Conservation (phyloP, 2,888 invertebrate genomes). For the Exocentrus adspersus region DNA sequence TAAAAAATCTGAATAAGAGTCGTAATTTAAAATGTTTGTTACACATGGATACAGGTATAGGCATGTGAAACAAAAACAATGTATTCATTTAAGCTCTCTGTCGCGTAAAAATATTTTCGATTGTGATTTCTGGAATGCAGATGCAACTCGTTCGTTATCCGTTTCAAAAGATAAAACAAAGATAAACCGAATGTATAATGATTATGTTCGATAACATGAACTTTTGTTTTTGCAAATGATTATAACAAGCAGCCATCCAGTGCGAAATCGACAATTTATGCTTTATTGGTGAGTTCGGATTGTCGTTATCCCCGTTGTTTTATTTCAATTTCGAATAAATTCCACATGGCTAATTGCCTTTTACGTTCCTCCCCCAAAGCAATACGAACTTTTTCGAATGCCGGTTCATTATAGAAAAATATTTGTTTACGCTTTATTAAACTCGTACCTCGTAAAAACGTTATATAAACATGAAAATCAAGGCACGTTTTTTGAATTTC, state of each 20-base stretch:
- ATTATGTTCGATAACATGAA: not conserved
- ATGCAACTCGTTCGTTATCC: not conserved
- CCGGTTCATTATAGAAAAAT: conserved; percentile 30
- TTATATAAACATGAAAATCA: conserved; percentile 33
- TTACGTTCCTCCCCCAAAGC: conserved; percentile 16
- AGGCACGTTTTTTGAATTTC: conserved; percentile 33
- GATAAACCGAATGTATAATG: not conserved
- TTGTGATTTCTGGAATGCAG: not conserved
- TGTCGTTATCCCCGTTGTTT: conserved; percentile 2
- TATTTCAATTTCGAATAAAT: conserved; percentile 23
- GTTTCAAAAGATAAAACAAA: not conserved
- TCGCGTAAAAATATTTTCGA: not conserved
- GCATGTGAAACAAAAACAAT: not conserved
- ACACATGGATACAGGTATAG: no score
- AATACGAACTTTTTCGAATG: conserved; percentile 1
- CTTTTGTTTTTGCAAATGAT: conserved; percentile 2
- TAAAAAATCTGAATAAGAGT: no score
- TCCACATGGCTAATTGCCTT: conserved; percentile 23
- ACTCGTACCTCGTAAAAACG: conserved; percentile 23
- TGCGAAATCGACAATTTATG: conserved; percentile 5
- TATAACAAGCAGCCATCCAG: not conserved
- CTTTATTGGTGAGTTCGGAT: conserved; percentile 4
- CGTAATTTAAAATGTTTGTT: no score
- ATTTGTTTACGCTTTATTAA: conserved; percentile 30
- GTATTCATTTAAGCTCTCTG: not conserved